A percentile compares a stretch with the other conserved stretches of the same genome.
These are phyloP conservation scores for Philaethria dido DNA, from an alignment of 2,888 invertebrate species.

Conservation along the genomic window DNA sequence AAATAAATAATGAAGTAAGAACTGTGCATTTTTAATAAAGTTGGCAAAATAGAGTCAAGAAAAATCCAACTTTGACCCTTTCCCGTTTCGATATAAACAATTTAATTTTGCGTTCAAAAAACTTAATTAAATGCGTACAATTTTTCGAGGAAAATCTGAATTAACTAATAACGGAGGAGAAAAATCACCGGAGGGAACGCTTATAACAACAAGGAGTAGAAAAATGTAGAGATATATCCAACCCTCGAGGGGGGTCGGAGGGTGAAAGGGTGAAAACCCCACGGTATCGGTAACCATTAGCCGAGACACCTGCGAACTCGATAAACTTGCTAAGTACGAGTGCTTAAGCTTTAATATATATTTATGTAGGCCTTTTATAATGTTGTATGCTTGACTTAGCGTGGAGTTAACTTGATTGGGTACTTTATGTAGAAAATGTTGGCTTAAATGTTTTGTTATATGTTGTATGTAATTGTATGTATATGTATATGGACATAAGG, in stretches of 20 bases:
- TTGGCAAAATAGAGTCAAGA: conserved; percentile 4
- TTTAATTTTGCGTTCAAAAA: conserved; percentile 11
- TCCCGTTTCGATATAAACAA: conserved; percentile 7
- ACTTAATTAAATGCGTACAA: conserved; percentile 16
- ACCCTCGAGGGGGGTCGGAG: conserved; percentile 2
- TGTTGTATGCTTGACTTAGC: neutral
- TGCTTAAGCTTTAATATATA: conserved; percentile 12
- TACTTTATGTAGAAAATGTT: neutral
- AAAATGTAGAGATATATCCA: conserved; percentile 6
- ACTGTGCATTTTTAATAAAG: conserved; percentile 1
- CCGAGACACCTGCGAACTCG: conserved; percentile 36
- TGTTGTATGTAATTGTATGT: neutral
- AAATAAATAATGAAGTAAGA: conserved; percentile 3
- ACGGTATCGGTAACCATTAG: conserved; percentile 33
- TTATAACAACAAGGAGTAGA: conserved; percentile 24
- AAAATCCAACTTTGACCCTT: conserved; percentile 15
- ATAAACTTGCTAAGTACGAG: conserved; percentile 26
- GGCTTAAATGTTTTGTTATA: neutral
- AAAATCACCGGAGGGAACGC: conserved; percentile 10
- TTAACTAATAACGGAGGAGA: conserved; percentile 16
- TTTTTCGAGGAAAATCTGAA: conserved; percentile 13
- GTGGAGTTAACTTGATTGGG: neutral
- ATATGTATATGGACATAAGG: no score
- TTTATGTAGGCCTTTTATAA: conserved; percentile 2
- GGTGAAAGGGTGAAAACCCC: conserved; percentile 26